These are phyloP conservation scores for Agonopterix subpropinquella DNA, from an alignment of 2,888 invertebrate species.

Conservation along the genomic window DNA sequence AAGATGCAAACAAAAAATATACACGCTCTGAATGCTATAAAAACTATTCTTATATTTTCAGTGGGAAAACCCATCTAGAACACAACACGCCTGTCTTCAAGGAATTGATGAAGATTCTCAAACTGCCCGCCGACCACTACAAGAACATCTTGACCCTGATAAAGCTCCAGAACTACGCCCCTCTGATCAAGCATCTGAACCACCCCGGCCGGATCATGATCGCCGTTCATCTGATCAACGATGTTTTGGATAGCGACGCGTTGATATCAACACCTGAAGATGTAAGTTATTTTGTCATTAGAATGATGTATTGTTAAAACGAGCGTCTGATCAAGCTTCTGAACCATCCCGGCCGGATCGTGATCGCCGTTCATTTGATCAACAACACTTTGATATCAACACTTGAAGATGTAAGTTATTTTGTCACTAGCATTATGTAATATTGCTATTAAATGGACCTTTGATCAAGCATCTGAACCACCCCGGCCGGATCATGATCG, in stretches of 20 bases:
- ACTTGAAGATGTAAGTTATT: slow-evolving; percentile 85
- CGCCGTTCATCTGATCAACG: slow-evolving; percentile 91
- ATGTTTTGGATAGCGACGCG: slow-evolving; percentile 89
- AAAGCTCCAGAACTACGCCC: slow-evolving; percentile 90
- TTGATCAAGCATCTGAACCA: slow-evolving; percentile 92
- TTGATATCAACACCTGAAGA: slow-evolving; percentile 84
- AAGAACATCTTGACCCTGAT: slow-evolving; percentile 93
- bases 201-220: slow-evolving; percentile 90
- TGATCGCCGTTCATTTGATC: slow-evolving; percentile 91
- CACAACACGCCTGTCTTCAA: slow-evolving; percentile 90
- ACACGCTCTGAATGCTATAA: no score
- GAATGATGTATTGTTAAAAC: slow-evolving; percentile 30
- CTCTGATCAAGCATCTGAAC: slow-evolving; percentile 90
- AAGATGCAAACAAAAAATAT: no score
- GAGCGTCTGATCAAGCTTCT: slow-evolving; percentile 89
- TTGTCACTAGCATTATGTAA: not conserved
- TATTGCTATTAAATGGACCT: slow-evolving; percentile 74
- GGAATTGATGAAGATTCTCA: slow-evolving; percentile 93
- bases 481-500: slow-evolving; percentile 88
- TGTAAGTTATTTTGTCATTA: slow-evolving; percentile 60
- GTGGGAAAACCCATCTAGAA: slow-evolving; percentile 76
- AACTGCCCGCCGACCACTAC: slow-evolving; percentile 96
- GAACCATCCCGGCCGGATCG: slow-evolving; percentile 90
- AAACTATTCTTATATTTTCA: slow-evolving; percentile 32
- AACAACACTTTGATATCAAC: slow-evolving; percentile 86